A percentile compares a stretch with the other conserved stretches of the same genome.
Evolutionary conservation across 2,797 vertebrate genomes (phyloP).

Genomic region (Dermochelys coriacea): DNA sequence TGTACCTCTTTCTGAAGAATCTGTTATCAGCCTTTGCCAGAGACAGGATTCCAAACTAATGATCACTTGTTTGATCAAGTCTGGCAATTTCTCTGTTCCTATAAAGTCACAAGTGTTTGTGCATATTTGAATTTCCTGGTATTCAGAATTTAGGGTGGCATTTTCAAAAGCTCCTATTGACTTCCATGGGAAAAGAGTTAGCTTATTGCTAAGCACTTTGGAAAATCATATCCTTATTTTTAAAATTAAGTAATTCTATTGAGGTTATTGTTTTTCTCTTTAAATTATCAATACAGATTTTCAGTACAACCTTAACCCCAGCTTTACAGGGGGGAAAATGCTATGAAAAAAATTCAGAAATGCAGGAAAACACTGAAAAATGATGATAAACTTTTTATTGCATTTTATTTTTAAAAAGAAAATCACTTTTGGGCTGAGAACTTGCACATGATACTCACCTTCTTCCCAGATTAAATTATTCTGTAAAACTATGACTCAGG

Average conservation of each 20-base stretch:
- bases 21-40: neutral
- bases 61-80: neutral
- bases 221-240: fast-evolving
- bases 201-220: fast-evolving
- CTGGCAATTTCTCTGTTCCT: neutral
- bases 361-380: neutral
- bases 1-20: neutral
- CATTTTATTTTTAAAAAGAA: neutral
- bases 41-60: neutral
- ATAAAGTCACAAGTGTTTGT: neutral
- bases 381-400: neutral
- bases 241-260: neutral
- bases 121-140: neutral
- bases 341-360: neutral
- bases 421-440: neutral
- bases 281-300: neutral
- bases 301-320: neutral
- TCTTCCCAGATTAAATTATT: neutral
- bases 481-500: neutral
- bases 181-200: no score
- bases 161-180: no score
- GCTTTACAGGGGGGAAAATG: neutral
- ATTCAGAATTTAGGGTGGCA: neutral
- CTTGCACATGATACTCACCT: neutral
- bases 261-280: neutral